A percentile compares a stretch with the other conserved stretches of the same genome.
phyloP scores from a whole-genome alignment of 2,888 invertebrate species.

The Sclerodermus sp. region DNA sequence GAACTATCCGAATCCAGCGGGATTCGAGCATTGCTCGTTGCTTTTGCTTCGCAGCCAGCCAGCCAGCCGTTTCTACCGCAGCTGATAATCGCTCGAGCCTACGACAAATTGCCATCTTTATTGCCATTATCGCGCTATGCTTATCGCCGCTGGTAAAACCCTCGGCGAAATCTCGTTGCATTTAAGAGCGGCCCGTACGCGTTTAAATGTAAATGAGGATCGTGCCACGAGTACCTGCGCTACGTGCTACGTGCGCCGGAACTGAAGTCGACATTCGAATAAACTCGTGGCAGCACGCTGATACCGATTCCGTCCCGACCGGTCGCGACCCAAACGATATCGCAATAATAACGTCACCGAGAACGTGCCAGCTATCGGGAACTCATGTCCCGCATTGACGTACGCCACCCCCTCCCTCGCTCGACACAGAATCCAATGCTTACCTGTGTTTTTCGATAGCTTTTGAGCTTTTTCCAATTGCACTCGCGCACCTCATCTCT shows the following conservation, averaged over 20 bases:
- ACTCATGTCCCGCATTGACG: too few species aligned
- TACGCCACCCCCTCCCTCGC: too few species aligned
- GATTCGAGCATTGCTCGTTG: too few species aligned
- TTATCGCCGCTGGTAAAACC: conserved; percentile 28
- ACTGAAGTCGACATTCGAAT: conserved; percentile 11
- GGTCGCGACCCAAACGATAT: neutral
- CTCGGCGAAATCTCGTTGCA: conserved; percentile 29
- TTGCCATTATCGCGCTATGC: conserved; percentile 29
- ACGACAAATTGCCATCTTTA: conserved; percentile 35
- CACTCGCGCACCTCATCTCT: too few species aligned
- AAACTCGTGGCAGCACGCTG: conserved; percentile 6
- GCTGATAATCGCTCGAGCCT: neutral
- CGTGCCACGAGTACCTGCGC: conserved; percentile 1
- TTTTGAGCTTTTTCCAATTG: too few species aligned
- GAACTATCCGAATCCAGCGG: too few species aligned
- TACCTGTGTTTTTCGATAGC: too few species aligned
- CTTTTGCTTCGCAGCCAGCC: too few species aligned
- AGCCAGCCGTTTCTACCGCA: too few species aligned
- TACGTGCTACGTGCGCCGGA: neutral
- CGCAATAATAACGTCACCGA: too few species aligned
- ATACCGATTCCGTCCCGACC: neutral
- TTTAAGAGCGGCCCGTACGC: conserved; percentile 16
- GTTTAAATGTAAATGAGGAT: conserved; percentile 29
- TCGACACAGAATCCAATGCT: too few species aligned
- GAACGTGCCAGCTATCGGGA: too few species aligned